Conservation (phyloP, 2,113 vertebrate species). For the Myotis davidii region DNA sequence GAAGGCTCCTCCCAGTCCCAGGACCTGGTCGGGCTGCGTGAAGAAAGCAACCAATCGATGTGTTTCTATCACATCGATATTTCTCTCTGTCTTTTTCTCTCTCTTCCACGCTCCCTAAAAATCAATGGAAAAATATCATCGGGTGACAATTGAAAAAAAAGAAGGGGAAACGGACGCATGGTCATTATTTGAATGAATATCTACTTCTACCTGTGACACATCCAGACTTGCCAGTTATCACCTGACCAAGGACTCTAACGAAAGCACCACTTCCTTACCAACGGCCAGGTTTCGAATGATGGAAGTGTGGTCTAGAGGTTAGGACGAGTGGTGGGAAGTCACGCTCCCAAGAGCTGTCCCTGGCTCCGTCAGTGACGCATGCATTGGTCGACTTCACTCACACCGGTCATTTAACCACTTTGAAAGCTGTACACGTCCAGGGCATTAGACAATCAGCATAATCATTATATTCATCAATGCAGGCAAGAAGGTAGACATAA, state of each 20-base stretch:
- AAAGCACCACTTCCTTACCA: background rate
- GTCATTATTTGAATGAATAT: background rate
- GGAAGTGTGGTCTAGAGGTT: conserved; percentile 27
- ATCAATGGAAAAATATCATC: background rate
- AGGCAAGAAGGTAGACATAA: background rate
- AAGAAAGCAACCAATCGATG: no score
- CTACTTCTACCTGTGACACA: background rate
- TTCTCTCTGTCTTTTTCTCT: no score
- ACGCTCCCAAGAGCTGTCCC: background rate
- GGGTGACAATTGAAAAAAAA: background rate
- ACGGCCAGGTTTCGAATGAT: background rate
- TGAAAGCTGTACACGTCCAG: background rate
- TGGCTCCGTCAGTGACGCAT: background rate
- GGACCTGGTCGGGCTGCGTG: no score
- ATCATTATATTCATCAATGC: background rate
- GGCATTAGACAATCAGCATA: background rate
- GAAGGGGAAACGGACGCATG: background rate
- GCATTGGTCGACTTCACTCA: background rate
- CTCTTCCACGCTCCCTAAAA: no score
- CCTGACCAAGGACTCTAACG: background rate
- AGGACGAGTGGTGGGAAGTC: background rate
- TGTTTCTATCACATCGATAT: no score
- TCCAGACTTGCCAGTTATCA: background rate
- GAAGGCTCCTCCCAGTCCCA: no score
- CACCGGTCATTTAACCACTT: background rate